Base-by-base conservation (phyloP, 2,888 invertebrate genomes). In the Harpalus rufipes region DNA sequence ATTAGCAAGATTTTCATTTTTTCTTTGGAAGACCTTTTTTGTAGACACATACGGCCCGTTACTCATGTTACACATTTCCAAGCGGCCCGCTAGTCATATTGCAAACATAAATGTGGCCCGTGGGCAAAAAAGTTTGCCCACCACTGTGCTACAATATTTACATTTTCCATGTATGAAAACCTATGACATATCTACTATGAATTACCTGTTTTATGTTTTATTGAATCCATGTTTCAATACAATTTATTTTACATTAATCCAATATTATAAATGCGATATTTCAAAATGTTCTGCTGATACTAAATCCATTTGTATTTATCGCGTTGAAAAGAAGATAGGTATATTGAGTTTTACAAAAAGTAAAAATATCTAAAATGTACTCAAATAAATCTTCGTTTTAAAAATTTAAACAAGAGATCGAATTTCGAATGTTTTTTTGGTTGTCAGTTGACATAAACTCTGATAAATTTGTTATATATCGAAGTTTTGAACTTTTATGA, bases 381-480 rank as follows among this genome's bases (percentile, higher is more conserved):
- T 39, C 68, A 32, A 68, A 68, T 32, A 68, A n/a, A 25, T 68
- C 68, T 21, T 14, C 68, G 6, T 68, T 39, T 39, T 51, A 7
- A 12, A 51, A 51, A 51, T 51, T 51, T 51, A 51, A 51, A 51
- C 44, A 51, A 51, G 44, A 7, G 12, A 51, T 10, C 10, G 44
- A 8, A 51, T 51, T 51, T 51, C 44, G 12, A 51, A 51, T 51
- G 44, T 51, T 51, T 51, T 25, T 44, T 44, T 44, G 1, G 44
- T 44, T 65, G 10, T 65, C 39, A 25, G 65, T 65, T 65, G 63
- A 63, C 59, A 14, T 59, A 4, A 59, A 59, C 63, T 63, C 63
- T 63, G 32, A n/a, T 65, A 65, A 65, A 65, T 65, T 65, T 32
- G 65, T 65, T 65, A 65, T 65, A 65, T 65, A 65, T 65, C 65